These are phyloP conservation scores for Oscheius sp. DNA, from an alignment of 2,888 invertebrate genomes.

Conservation along the genomic window DNA sequence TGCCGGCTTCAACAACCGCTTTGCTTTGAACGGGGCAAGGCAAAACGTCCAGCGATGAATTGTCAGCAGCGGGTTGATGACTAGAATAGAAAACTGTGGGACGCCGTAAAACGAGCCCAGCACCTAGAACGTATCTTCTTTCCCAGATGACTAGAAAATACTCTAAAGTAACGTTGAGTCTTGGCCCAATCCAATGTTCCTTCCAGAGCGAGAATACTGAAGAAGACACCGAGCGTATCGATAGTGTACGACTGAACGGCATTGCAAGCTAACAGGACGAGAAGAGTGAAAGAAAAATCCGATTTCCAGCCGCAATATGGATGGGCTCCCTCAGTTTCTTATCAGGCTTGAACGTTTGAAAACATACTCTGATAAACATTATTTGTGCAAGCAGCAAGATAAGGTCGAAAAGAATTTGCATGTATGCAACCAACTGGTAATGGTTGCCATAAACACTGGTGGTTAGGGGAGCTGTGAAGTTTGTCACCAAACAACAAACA, in stretches of 20 bases:
- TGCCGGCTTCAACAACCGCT: too few relatives aligned
- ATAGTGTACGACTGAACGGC: background rate
- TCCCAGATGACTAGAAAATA: background rate
- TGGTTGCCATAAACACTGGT: background rate
- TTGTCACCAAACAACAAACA: too few relatives aligned
- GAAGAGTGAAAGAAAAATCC: constrained; percentile 20
- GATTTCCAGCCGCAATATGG: constrained; percentile 22
- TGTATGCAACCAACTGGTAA: background rate
- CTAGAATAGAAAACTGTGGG: constrained; percentile 4
- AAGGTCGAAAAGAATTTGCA: constrained; percentile 10
- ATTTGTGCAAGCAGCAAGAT: background rate
- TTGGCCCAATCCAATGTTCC: background rate
- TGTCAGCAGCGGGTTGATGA: background rate
- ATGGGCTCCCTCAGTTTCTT: background rate
- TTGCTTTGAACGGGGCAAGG: constrained; percentile 2
- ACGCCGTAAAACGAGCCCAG: constrained; percentile 11
- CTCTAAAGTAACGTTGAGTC: constrained; percentile 14
- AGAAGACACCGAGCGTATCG: background rate
- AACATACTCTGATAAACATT: background rate
- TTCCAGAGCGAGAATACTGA: background rate
- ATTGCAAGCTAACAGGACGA: constrained; percentile 1
- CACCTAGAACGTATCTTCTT: background rate
- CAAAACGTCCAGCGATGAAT: constrained; percentile 20
- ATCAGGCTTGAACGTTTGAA: too few relatives aligned
- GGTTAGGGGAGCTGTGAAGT: background rate